phyloP scores from a whole-genome alignment of 2,888 invertebrate species.

The Atrina japonica region DNA sequence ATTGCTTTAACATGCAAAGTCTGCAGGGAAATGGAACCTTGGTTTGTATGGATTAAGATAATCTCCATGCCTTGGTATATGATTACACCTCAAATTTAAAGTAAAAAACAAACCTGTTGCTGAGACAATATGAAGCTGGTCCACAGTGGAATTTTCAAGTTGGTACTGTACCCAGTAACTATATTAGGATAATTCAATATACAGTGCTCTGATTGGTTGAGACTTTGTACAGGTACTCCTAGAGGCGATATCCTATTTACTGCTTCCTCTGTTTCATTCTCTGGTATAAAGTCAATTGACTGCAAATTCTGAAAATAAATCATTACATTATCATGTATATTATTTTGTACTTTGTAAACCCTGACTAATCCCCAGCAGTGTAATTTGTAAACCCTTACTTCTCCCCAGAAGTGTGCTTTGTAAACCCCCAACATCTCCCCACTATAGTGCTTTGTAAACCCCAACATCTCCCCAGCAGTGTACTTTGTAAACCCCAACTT shows the following conservation, averaged over 20 bases:
- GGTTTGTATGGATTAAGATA: no score
- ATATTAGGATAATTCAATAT: constrained; percentile 10
- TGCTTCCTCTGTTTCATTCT: neutral
- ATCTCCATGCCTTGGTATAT: no score
- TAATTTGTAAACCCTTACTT: no score
- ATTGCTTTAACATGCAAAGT: no score
- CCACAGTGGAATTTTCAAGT: constrained; percentile 18
- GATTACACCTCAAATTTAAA: neutral
- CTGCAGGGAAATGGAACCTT: neutral
- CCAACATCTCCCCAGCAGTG: no score
- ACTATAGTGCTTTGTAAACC: no score
- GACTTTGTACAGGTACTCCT: constrained; percentile 1
- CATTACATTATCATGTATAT: no score
- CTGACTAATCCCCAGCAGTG: no score
- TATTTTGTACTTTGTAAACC: no score
- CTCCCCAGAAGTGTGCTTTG: no score
- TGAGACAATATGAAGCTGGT: constrained; percentile 1
- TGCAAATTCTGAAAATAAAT: neutral
- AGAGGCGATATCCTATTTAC: neutral
- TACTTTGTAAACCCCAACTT: no score
- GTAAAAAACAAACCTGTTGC: neutral
- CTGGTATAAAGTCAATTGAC: neutral
- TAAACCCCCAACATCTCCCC: no score
- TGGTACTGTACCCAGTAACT: constrained; percentile 15
- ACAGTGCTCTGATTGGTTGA: neutral